phyloP scores from a whole-genome alignment of 2,113 vertebrate genomes.

The Ramphastos sulfuratus region DNA sequence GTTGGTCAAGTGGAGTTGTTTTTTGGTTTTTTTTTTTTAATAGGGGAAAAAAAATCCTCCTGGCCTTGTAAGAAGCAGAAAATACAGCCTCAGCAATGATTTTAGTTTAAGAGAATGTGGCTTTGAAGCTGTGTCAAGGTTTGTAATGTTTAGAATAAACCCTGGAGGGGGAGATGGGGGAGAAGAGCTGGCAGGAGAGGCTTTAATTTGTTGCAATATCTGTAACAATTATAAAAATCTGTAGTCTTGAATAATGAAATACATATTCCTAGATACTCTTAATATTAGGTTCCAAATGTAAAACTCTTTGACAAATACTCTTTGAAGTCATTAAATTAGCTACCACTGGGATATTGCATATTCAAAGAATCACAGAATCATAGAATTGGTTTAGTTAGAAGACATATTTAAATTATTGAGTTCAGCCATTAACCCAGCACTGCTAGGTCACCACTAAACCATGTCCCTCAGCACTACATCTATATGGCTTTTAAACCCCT shows the following conservation, averaged over 20 bases:
- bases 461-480: too few species aligned
- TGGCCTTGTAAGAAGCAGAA: not conserved
- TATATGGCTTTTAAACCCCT: too few species aligned
- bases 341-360: not conserved
- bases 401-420: too few species aligned
- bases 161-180: not conserved
- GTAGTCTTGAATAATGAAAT: not conserved
- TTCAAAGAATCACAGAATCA: too few species aligned
- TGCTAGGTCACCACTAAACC: too few species aligned
- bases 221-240: not conserved
- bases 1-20: not conserved
- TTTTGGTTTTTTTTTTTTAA: too few species aligned
- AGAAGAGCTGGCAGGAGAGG: not conserved
- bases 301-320: not conserved
- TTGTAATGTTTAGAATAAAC: not conserved
- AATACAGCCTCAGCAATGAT: not conserved
- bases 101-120: not conserved
- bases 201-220: not conserved
- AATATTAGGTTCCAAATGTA: not conserved
- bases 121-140: not conserved
- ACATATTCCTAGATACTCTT: not conserved
- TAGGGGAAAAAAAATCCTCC: not conserved
- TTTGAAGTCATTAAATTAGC: conserved; percentile 8
- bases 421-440: too few species aligned
- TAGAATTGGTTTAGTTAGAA: too few species aligned